Percentiles rank a stretch among this genome's conserved stretches.
phyloP scores from a whole-genome alignment of 92 coral and sea anemone species.

The Zoanthus sociatus region DNA sequence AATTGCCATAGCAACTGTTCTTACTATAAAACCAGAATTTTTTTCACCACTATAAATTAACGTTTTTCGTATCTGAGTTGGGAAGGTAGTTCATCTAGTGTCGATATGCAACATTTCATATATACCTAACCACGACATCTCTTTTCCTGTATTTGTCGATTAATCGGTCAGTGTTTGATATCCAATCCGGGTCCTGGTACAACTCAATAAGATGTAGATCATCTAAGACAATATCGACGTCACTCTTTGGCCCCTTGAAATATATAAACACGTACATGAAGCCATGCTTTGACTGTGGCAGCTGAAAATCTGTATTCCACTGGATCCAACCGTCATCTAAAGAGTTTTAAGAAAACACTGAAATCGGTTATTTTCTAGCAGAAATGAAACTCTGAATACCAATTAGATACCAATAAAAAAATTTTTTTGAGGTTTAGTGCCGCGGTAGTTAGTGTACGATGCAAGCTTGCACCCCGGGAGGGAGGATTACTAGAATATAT shows the following conservation, averaged over 20 bases:
- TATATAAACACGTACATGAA: constrained; percentile 75
- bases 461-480: too few relatives aligned
- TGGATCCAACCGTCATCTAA: constrained; percentile 80
- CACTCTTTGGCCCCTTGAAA: constrained; percentile 78
- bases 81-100: background rate
- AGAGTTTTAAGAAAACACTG: background rate
- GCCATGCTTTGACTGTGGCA: constrained; percentile 70
- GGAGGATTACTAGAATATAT: too few relatives aligned
- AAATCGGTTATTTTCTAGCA: too few relatives aligned
- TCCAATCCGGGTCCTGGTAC: constrained; percentile 73
- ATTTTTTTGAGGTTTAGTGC: too few relatives aligned
- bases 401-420: too few relatives aligned
- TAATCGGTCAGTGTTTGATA: constrained; percentile 60
- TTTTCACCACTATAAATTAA: too few relatives aligned
- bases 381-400: too few relatives aligned
- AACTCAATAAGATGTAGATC: constrained; percentile 70
- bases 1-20: too few relatives aligned
- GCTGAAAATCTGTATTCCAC: constrained; percentile 82
- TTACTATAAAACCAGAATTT: too few relatives aligned
- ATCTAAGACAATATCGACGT: constrained; percentile 75
- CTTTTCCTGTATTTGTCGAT: constrained; percentile 79
- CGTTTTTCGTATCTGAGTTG: constrained; percentile 43
- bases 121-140: constrained; percentile 63
- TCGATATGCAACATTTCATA: constrained; percentile 54
- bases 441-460: too few relatives aligned